These are phyloP conservation scores for Chaenocephalus aceratus DNA, from an alignment of 2,113 vertebrate species.

Conservation along the genomic window DNA sequence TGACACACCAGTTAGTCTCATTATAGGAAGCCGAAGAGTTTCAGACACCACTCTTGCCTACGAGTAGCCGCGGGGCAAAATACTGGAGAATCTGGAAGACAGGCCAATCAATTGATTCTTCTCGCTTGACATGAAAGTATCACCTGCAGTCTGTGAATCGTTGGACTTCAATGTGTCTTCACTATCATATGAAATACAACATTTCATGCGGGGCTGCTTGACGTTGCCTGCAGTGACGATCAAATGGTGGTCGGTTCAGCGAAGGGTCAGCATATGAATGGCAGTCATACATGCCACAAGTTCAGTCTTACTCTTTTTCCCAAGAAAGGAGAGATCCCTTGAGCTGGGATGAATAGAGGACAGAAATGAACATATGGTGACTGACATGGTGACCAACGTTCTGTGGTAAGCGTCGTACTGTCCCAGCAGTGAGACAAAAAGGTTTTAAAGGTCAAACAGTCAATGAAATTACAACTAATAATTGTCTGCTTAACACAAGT, in stretches of 20 bases:
- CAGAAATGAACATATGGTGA: constrained; percentile 22
- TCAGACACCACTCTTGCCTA: constrained; percentile 35
- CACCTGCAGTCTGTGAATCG: constrained; percentile 53
- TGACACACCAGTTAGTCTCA: constrained; percentile 62
- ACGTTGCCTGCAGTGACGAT: constrained; percentile 50
- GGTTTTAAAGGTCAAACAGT: constrained; percentile 12
- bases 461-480: background rate
- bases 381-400: background rate
- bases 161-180: constrained; percentile 33
- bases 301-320: constrained; percentile 26
- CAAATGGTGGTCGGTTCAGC: constrained; percentile 52
- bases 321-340: constrained; percentile 5
- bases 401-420: constrained; percentile 1
- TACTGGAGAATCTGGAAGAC: constrained; percentile 42
- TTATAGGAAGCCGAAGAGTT: constrained; percentile 54
- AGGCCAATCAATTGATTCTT: constrained; percentile 63
- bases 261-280: constrained; percentile 47
- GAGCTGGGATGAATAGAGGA: background rate
- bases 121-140: constrained; percentile 62
- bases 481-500: background rate
- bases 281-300: constrained; percentile 28
- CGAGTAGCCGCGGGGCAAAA: constrained; percentile 57
- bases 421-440: background rate
- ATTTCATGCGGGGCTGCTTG: constrained; percentile 10
- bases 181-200: constrained; percentile 8